A percentile compares a stretch with the other conserved stretches of the same genome.
Evolutionary conservation across 1,140 invertebrate species (phyloP).

Genomic region (Coptotermes formosanus): DNA sequence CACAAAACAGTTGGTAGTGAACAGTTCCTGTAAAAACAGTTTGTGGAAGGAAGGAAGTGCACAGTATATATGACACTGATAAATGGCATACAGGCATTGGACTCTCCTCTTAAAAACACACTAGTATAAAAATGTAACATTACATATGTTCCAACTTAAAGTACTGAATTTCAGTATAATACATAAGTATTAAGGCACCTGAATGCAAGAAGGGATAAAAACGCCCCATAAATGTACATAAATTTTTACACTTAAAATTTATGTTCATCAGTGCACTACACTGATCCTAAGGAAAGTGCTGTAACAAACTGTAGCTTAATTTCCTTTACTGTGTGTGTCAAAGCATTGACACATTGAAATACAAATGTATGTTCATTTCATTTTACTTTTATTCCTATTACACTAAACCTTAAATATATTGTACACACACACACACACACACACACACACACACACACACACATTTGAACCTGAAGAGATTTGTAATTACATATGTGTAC

Average conservation of each 20-base stretch:
- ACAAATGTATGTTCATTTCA: background rate
- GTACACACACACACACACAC: no score
- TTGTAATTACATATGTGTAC: no score
- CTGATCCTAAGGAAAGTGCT: background rate
- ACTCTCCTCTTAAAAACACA: background rate
- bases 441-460: no score
- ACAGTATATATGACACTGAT: background rate
- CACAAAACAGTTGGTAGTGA: background rate
- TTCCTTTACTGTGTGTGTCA: background rate
- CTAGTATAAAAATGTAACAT: background rate
- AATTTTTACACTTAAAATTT: background rate
- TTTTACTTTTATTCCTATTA: background rate
- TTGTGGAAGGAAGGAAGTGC: background rate
- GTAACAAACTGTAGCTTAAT: background rate
- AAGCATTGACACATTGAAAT: background rate
- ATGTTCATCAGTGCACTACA: background rate
- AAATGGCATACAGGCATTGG: background rate
- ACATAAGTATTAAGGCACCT: background rate
- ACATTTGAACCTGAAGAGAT: no score
- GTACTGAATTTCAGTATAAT: background rate
- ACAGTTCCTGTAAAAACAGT: background rate
- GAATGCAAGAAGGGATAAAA: background rate
- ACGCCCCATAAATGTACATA: background rate
- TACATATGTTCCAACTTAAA: background rate
- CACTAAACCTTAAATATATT: no score